Conservation (phyloP, 2,113 vertebrate species). For the Onychostoma macrolepis region DNA sequence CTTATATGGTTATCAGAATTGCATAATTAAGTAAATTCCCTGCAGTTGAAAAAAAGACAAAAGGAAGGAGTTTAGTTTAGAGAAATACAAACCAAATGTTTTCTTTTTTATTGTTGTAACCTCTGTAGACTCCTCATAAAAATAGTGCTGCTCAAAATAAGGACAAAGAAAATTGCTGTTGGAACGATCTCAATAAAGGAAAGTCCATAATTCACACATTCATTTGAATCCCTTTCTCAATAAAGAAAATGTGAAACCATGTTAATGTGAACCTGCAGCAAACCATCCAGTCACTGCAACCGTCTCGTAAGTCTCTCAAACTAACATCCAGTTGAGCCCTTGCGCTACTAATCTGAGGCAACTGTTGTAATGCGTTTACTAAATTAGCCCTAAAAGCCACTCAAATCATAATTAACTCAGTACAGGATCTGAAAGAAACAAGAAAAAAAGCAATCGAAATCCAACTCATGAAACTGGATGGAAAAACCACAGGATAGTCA, state of each 20-base stretch:
- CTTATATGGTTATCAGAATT: conserved; percentile 57
- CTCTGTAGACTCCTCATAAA: conserved; percentile 80
- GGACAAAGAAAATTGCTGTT: conserved; percentile 68
- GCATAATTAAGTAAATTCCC: conserved; percentile 54
- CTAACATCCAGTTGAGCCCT: conserved; percentile 76
- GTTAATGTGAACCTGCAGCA: conserved; percentile 65
- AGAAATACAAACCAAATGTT: conserved; percentile 82
- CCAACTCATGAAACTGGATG: conserved; percentile 31
- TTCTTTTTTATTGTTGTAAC: conserved; percentile 67
- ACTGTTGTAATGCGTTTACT: conserved; percentile 79
- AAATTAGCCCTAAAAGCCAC: conserved; percentile 81
- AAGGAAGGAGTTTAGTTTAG: conserved; percentile 73
- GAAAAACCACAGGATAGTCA: conserved; percentile 17
- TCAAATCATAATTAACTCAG: conserved; percentile 75
- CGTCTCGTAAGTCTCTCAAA: conserved; percentile 70
- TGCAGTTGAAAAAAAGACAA: conserved; percentile 64
- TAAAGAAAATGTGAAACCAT: conserved; percentile 53
- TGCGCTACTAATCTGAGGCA: conserved; percentile 78
- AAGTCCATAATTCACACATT: conserved; percentile 77
- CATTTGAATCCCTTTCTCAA: conserved; percentile 65
- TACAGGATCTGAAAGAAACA: conserved; percentile 65
- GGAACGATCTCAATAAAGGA: conserved; percentile 73
- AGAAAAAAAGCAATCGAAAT: conserved; percentile 70
- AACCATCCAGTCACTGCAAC: conserved; percentile 72
- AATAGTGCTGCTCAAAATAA: conserved; percentile 80